Evolutionary conservation across 2,113 vertebrate genomes (phyloP).

Genomic region (Sardina pilchardus): DNA sequence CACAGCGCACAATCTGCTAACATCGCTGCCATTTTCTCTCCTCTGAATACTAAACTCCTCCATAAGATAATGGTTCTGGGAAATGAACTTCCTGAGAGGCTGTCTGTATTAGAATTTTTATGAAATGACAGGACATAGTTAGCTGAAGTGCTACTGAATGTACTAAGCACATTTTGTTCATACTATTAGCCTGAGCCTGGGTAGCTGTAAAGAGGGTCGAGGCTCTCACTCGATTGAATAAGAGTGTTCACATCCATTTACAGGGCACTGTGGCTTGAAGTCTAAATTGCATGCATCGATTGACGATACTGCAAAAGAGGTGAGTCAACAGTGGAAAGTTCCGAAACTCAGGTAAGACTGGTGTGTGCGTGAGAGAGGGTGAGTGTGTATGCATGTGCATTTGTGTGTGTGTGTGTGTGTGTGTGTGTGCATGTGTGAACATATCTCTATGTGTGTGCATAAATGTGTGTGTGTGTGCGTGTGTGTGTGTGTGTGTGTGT

Average conservation of each 20-base stretch:
- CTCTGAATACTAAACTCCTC: neutral
- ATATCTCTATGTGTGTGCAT: neutral
- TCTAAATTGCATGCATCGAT: neutral
- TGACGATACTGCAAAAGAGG: neutral
- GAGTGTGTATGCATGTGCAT: too few relatives aligned
- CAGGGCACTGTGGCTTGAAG: too few relatives aligned
- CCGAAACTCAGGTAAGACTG: neutral
- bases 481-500: slow-evolving; percentile 1
- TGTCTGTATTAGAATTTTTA: neutral
- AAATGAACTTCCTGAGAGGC: neutral
- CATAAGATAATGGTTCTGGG: neutral
- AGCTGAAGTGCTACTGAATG: neutral
- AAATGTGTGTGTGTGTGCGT: neutral
- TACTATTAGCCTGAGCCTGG: neutral
- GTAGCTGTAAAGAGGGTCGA: neutral
- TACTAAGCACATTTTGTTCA: too few relatives aligned
- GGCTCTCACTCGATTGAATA: neutral
- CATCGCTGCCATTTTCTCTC: neutral
- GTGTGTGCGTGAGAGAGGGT: neutral
- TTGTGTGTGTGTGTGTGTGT: neutral
- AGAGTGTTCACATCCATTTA: too few relatives aligned
- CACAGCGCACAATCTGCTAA: neutral
- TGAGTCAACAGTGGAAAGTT: neutral
- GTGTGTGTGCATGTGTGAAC: neutral
- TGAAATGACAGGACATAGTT: neutral